Conservation (phyloP, 2,113 vertebrate genomes). For the human (Homo sapiens) region DNA sequence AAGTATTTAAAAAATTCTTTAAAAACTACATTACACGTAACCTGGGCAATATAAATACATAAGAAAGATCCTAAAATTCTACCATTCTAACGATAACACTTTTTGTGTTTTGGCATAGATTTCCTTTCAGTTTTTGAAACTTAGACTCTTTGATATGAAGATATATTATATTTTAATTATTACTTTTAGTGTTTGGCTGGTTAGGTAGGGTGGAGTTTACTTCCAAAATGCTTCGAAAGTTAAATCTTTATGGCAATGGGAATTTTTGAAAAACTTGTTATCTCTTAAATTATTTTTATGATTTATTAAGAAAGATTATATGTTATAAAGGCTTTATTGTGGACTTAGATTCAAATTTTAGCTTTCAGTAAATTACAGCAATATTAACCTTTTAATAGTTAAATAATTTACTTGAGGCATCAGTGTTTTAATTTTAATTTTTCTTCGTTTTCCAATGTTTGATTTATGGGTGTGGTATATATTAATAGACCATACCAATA, state of each 20-base stretch:
- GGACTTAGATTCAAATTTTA: slow-evolving; percentile 28
- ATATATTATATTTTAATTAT: slow-evolving; percentile 32
- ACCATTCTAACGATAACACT: background rate
- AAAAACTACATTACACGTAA: background rate
- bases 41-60: background rate
- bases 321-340: background rate
- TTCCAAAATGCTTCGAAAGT: background rate
- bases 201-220: background rate
- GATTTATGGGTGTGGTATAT: background rate
- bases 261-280: background rate
- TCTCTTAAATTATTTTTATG: background rate
- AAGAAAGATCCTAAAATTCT: background rate
- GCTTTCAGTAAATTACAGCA: background rate
- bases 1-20: background rate
- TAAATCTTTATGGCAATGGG: background rate
- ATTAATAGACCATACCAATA: background rate
- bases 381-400: background rate
- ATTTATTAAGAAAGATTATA: slow-evolving; percentile 33
- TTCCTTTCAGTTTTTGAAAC: slow-evolving; percentile 39
- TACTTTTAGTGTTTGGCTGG: slow-evolving; percentile 9
- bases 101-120: slow-evolving; percentile 15
- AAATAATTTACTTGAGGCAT: background rate
- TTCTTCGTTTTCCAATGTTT: slow-evolving; percentile 13
- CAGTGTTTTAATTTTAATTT: slow-evolving; percentile 21
- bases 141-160: slow-evolving; percentile 25